A percentile compares a stretch with the other conserved stretches of the same genome.
These are phyloP conservation scores for Isoperla grammatica DNA, from an alignment of 2,888 invertebrate genomes.

Conservation along the genomic window DNA sequence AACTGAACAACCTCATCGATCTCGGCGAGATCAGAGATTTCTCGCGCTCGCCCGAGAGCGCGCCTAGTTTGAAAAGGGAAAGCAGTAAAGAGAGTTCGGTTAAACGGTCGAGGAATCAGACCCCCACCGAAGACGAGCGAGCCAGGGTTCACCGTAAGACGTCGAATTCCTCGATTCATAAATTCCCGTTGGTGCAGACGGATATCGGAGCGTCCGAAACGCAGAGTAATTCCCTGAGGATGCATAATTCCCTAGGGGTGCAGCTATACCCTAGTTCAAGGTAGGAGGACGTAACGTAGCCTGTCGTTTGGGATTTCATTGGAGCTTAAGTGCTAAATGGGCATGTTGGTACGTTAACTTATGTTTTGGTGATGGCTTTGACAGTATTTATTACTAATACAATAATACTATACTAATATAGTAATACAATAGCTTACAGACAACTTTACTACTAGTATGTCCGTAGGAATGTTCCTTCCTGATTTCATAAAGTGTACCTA, in stretches of 20 bases:
- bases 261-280: slow-evolving; percentile 27
- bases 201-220: slow-evolving; percentile 16
- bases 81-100: slow-evolving; percentile 48
- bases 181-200: not conserved
- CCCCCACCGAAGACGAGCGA: slow-evolving; percentile 31
- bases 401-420: no score
- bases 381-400: no score
- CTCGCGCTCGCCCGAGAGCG: slow-evolving; percentile 6
- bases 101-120: slow-evolving; percentile 42
- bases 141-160: not conserved
- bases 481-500: no score
- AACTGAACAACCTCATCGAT: slow-evolving; percentile 40
- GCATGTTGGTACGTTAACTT: no score
- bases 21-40: slow-evolving; percentile 32
- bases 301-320: no score
- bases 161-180: not conserved
- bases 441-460: no score
- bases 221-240: slow-evolving; percentile 21
- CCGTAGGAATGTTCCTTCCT: no score
- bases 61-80: slow-evolving; percentile 38
- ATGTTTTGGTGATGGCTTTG: no score
- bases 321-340: no score
- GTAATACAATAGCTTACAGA: no score
- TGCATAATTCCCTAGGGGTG: slow-evolving; percentile 22
- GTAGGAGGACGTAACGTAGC: slow-evolving; percentile 18